Evolutionary conservation across 1,140 invertebrate genomes (phyloP).

Genomic region (Cydia amplana): DNA sequence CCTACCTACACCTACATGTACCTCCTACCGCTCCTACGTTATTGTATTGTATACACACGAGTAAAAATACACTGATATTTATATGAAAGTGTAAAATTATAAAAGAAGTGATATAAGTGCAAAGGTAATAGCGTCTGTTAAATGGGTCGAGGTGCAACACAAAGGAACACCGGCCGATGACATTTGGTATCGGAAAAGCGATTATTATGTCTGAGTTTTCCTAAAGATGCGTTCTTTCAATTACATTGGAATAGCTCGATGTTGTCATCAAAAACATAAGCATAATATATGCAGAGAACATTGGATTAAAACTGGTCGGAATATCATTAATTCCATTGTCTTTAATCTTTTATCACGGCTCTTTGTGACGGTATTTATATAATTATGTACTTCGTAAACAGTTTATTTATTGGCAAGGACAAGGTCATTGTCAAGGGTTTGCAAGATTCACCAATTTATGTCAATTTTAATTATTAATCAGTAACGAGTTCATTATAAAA

Average conservation of each 20-base stretch:
- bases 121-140: not conserved
- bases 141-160: conserved; percentile 24
- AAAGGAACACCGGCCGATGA: conserved; percentile 44
- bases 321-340: not conserved
- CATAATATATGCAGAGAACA: too few relatives aligned
- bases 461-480: too few relatives aligned
- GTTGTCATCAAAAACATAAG: too few relatives aligned
- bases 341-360: not conserved
- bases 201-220: conserved; percentile 46
- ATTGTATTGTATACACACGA: too few relatives aligned
- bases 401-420: too few relatives aligned
- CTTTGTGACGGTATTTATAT: too few relatives aligned
- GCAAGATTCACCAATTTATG: too few relatives aligned
- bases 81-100: not conserved
- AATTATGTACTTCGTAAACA: not conserved
- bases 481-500: too few relatives aligned
- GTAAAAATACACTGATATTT: not conserved
- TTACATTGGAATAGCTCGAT: not conserved
- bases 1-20: too few relatives aligned
- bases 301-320: too few relatives aligned
- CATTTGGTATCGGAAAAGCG: conserved; percentile 43
- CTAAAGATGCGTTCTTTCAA: conserved; percentile 15
- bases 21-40: too few relatives aligned
- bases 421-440: too few relatives aligned
- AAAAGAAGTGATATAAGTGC: conserved; percentile 30